Evolutionary conservation across 2,113 vertebrate species (phyloP).

Genomic region (Puma concolor): DNA sequence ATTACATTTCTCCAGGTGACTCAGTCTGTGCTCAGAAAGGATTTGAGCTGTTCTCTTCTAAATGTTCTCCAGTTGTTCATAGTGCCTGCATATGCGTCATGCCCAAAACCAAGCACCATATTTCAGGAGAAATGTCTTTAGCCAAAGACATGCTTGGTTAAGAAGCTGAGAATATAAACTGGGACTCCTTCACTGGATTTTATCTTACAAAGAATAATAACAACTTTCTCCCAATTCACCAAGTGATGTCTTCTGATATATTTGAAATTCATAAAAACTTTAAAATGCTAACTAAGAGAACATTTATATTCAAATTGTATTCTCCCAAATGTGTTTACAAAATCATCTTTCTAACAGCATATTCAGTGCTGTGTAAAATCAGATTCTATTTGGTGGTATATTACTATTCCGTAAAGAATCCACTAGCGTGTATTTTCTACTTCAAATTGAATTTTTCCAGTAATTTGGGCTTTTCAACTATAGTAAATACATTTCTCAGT

Average conservation of each 20-base stretch:
- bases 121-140: background rate
- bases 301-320: conserved; percentile 67
- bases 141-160: background rate
- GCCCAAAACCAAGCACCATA: background rate
- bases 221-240: background rate
- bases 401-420: conserved; percentile 57
- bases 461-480: conserved; percentile 55
- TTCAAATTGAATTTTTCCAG: conserved; percentile 75
- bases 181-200: background rate
- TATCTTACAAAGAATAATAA: background rate
- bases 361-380: conserved; percentile 56
- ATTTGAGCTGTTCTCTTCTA: background rate
- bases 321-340: conserved; percentile 70
- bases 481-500: conserved; percentile 69
- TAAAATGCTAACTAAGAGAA: conserved; percentile 69
- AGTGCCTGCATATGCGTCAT: background rate
- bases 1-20: background rate
- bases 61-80: background rate
- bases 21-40: background rate
- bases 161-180: background rate
- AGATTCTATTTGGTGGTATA: background rate
- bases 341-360: conserved; percentile 57
- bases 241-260: conserved; percentile 53
- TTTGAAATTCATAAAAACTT: conserved; percentile 68
- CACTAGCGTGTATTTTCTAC: conserved; percentile 55